A percentile compares a stretch with the other conserved stretches of the same genome.
Conservation (phyloP, 2,797 vertebrate species). For the Emys orbicularis region DNA sequence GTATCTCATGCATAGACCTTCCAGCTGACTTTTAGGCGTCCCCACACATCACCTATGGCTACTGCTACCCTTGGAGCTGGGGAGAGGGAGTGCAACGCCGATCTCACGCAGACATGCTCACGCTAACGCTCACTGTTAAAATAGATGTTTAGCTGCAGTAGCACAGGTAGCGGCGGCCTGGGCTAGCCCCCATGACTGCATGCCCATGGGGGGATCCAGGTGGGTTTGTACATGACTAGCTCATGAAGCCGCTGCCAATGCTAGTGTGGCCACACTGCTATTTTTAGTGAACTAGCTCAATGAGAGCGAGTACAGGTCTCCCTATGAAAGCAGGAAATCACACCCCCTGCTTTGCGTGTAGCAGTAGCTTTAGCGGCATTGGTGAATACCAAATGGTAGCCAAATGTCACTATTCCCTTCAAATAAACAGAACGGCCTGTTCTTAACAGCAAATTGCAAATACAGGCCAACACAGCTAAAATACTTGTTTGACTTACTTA, state of each 20-base stretch:
- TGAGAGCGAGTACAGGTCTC: background rate
- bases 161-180: background rate
- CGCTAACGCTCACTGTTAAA: background rate
- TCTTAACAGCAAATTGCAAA: background rate
- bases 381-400: background rate
- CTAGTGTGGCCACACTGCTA: background rate
- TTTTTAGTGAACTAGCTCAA: background rate
- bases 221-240: background rate
- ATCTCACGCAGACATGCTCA: too few relatives aligned
- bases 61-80: too few relatives aligned
- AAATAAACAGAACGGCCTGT: slow-evolving; percentile 17
- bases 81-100: too few relatives aligned
- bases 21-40: background rate
- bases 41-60: background rate
- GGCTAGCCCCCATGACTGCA: too few relatives aligned
- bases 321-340: background rate
- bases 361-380: background rate
- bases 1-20: background rate
- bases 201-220: too few relatives aligned
- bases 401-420: background rate
- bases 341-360: background rate
- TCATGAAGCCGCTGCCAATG: background rate
- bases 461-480: background rate
- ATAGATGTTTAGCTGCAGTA: background rate
- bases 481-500: background rate